Evolutionary conservation across 1,140 invertebrate genomes (phyloP).

Genomic region (Scaptomyza hsui): DNA sequence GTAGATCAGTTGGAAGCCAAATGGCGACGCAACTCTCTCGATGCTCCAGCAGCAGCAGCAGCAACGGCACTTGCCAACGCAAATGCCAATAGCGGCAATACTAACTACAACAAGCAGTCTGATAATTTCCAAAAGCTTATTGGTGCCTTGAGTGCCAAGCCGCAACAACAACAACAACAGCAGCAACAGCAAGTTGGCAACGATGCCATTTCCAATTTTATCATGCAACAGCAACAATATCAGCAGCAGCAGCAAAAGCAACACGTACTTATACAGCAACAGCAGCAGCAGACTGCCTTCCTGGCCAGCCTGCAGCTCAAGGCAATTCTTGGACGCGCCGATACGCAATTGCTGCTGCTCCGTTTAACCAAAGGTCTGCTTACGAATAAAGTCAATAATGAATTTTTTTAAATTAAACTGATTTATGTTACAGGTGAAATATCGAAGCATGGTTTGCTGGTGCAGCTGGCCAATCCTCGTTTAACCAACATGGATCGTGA

Average conservation of each 20-base stretch:
- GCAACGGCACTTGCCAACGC: constrained; percentile 2
- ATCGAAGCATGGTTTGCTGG: constrained; percentile 74
- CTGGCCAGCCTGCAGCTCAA: constrained; percentile 76
- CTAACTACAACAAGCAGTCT: constrained; percentile 36
- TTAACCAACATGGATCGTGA: constrained; percentile 72
- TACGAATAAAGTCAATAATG: not conserved
- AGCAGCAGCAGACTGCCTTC: constrained; percentile 78
- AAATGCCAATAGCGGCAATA: constrained; percentile 13
- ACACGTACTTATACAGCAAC: constrained; percentile 70
- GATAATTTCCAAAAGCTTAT: constrained; percentile 78
- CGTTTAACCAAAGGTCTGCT: constrained; percentile 74
- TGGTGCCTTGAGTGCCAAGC: constrained; percentile 60
- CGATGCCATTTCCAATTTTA: constrained; percentile 76
- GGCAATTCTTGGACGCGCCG: constrained; percentile 71
- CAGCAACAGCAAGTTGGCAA: constrained; percentile 31
- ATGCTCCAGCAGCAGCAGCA: constrained; percentile 4
- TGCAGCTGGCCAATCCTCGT: constrained; percentile 77
- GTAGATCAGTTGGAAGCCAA: constrained; percentile 80
- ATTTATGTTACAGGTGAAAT: constrained; percentile 63
- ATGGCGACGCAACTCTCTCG: constrained; percentile 76
- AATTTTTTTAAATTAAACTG: not conserved
- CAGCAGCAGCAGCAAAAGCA: constrained; percentile 77
- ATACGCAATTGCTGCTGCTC: constrained; percentile 70
- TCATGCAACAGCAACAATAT: constrained; percentile 73
- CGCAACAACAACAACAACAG: constrained; percentile 22